Conservation (phyloP, 2,113 vertebrate genomes). For the Indicator indicator region DNA sequence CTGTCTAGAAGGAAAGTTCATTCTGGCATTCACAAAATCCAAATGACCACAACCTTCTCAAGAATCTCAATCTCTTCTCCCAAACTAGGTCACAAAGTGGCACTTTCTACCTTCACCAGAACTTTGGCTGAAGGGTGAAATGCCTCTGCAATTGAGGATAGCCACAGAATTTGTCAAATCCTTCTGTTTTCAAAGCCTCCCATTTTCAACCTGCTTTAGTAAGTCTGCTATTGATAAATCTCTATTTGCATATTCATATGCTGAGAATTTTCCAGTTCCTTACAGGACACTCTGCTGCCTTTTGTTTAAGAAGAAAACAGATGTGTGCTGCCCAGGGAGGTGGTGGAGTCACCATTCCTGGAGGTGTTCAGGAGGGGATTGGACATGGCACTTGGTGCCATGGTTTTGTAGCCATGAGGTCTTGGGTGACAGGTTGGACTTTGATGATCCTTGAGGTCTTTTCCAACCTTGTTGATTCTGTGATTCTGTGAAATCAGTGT, state of each 20-base stretch:
- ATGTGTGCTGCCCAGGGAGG: too few species aligned
- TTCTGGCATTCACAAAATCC: not conserved
- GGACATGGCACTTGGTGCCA: too few species aligned
- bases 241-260: not conserved
- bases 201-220: not conserved
- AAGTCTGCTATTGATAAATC: not conserved
- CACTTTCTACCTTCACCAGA: not conserved
- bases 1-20: not conserved
- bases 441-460: too few species aligned
- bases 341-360: too few species aligned
- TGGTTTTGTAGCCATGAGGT: too few species aligned
- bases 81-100: not conserved
- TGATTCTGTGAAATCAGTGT: not conserved
- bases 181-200: not conserved
- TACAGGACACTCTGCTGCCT: not conserved
- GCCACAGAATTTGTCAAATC: not conserved
- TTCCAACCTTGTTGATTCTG: too few species aligned
- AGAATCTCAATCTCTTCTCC: not conserved
- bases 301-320: not conserved
- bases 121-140: not conserved
- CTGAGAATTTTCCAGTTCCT: not conserved
- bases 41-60: not conserved
- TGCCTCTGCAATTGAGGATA: not conserved
- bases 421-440: too few species aligned
- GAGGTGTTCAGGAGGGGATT: too few species aligned